Conservation (phyloP, 2,113 vertebrate species). For the Empidonax traillii region DNA sequence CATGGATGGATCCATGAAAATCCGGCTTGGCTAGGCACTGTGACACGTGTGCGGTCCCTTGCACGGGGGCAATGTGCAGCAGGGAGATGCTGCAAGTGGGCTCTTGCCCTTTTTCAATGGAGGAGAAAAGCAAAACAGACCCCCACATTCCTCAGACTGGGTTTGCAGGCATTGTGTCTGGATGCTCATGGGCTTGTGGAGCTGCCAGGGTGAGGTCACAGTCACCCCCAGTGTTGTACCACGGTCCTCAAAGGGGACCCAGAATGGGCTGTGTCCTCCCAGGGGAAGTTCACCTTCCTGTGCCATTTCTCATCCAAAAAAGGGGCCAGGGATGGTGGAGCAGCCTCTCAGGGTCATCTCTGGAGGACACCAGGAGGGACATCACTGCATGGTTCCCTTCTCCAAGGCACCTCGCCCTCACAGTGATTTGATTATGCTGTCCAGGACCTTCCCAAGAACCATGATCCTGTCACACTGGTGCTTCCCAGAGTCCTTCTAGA, state of each 20-base stretch:
- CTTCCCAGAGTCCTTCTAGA: background rate
- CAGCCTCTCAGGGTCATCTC: background rate
- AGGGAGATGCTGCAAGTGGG: background rate
- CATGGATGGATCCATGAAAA: background rate
- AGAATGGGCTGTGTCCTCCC: fast-evolving
- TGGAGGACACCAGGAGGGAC: background rate
- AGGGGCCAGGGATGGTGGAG: fast-evolving
- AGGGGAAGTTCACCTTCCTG: background rate
- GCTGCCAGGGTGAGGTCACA: background rate
- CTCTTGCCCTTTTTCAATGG: background rate
- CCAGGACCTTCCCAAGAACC: background rate
- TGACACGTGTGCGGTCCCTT: fast-evolving
- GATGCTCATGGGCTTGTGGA: background rate
- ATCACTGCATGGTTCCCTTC: fast-evolving
- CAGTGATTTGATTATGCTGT: fast-evolving
- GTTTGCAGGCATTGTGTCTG: fast-evolving
- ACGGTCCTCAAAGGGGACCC: background rate
- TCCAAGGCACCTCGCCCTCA: fast-evolving
- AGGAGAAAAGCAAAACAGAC: fast-evolving
- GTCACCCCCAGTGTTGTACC: fast-evolving
- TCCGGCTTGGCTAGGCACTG: fast-evolving
- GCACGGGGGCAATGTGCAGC: fast-evolving
- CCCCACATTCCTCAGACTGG: background rate
- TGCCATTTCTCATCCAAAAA: background rate
- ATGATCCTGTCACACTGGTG: fast-evolving